Base-by-base conservation (phyloP, 2,888 invertebrate species). In the Hydrotaea diabolus region DNA sequence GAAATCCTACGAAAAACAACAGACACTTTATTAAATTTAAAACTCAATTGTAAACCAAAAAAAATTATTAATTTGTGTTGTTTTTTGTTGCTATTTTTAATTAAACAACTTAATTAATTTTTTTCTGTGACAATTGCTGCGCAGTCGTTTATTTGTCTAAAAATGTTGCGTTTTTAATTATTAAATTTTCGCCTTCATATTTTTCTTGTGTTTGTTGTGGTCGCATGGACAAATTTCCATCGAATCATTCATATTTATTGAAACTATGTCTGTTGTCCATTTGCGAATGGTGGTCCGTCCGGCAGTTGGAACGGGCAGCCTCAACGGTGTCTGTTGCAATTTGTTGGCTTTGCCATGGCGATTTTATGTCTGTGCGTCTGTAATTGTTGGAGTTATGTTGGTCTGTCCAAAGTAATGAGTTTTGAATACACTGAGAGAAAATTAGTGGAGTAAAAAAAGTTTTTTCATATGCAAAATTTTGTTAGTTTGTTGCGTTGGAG, bases 161-260 rank as follows among this genome's bases (percentile, higher is more conserved):
- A 62, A 74, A 74, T 74, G 46, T 74, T 74, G 59, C 59, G 19
- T 46, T 74, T 74, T 74, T 74, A 74, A 74, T 74, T 73, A 74
- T 46, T 59, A 74, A 74, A 59, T 59, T 21, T 74, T 74, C 23
- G 73, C 26, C 46, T 46, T 43, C 17, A 13, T 23, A 13, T 55
- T 55, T 31, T 31, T 71, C 23, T 71, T 71, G 13, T 23, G 7
- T 26, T 66, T 64, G 36, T 53, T 13, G n/a, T n/a, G n/a, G 31
- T 31, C 31, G 3, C 7, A 23, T 59, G 59, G 59, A 23, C 26
- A 59, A 23, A 46, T 69, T 46, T 46, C 13, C 13, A 23, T 66
- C 19, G 17, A 43, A 39, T 66, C 39, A 43, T 39, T 66, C 39
- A 66, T 39, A 69, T 69, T 69, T 69, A 69, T 69, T 23, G 39